Evolutionary conservation across 2,113 vertebrate species (phyloP).

Genomic region (Pristiophorus japonicus): DNA sequence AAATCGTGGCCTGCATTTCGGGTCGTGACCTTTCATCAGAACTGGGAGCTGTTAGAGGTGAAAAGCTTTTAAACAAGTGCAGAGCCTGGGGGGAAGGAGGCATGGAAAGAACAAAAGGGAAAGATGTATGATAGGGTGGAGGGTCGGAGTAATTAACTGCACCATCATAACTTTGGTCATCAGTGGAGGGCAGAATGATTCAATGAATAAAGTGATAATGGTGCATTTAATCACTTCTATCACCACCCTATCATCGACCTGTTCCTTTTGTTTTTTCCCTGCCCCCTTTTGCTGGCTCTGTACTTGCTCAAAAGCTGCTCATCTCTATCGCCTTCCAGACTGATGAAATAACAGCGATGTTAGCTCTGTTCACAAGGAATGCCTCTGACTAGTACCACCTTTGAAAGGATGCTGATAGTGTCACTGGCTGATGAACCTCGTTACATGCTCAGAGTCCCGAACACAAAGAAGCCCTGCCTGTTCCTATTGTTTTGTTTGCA

Average conservation of each 20-base stretch:
- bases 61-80: too few species aligned
- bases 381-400: neutral
- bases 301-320: neutral
- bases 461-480: neutral
- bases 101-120: neutral
- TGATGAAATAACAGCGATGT: neutral
- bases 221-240: neutral
- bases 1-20: too few species aligned
- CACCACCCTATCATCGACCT: neutral
- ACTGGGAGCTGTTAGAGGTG: neutral
- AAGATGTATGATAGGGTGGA: neutral
- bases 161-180: too few species aligned
- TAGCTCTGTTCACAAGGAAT: neutral
- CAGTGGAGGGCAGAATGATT: neutral
- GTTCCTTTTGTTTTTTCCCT: neutral
- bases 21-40: neutral
- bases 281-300: neutral
- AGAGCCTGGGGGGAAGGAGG: neutral
- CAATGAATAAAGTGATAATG: neutral
- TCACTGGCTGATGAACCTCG: neutral
- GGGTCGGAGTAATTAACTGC: too few species aligned
- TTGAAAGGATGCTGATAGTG: neutral
- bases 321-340: neutral
- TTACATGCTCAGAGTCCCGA: neutral
- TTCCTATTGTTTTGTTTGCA: neutral